Evolutionary conservation across 53 echinoderm and acorn worm species (phyloP), one percentile per base, ranked within the genome.

Genomic region (Astropecten irregularis): DNA sequence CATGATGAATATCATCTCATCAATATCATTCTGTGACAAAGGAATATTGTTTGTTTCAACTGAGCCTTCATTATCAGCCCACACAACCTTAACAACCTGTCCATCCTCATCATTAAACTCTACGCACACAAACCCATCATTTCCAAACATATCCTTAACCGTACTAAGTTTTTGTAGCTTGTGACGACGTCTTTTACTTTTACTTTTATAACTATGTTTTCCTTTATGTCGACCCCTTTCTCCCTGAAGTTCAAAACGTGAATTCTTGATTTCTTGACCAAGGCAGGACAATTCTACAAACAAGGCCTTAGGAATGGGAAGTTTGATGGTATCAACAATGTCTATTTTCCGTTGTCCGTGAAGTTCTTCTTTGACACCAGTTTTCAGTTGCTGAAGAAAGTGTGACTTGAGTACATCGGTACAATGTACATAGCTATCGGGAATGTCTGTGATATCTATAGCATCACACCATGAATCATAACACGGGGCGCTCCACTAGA

Each of bases 1-100:
- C 61, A 71, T 79, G 14, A 81, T 86, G 39, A 67, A 89, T 35
- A 89, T 54, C 56, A 89, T 68, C 36, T 89, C 79, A 77, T 85
- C 90, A 38, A 88, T 18, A 36, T 74, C 67, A 9, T 83, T 38
- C 33, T 73, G 65, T 35, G 54, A 52, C 15, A 69, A 10, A n/a
- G 34, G 5, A 66, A n/a, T 6, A 33, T 23, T 36, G 34, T 38
- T 65, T 65, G 39, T 19, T 18, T 37, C 6, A 40, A 40, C 13
- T 3, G 63, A 66, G 9, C 9, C 20, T 18, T 36, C 40, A 18
- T 9, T 66, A 0, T 35, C 66, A 66, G 0, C 36, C 40, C 16
- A 66, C 40, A 20, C 20, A 23, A 69, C 69, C 36, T 37, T 30
- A 54, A 73, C 38, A 34, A 34, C 52, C 5, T 73, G 53, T 0